Evolutionary conservation across 2,113 vertebrate genomes (phyloP).

Genomic region (Sarotherodon lohbergeri): DNA sequence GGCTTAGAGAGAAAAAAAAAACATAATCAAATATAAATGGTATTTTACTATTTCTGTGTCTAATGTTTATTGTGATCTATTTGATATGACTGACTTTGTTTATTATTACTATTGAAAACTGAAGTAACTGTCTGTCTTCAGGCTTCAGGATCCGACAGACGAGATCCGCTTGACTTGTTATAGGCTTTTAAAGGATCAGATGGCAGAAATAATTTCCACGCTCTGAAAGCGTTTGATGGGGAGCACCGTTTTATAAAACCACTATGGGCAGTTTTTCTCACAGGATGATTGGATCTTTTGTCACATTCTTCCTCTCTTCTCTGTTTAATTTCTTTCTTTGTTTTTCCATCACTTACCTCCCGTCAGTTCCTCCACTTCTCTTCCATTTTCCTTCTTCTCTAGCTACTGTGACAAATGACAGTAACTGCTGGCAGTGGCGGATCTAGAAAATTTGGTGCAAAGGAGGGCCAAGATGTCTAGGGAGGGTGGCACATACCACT

Average conservation of each 20-base stretch:
- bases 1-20: background rate
- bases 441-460: background rate
- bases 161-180: background rate
- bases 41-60: background rate
- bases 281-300: background rate
- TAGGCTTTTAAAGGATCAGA: background rate
- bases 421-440: background rate
- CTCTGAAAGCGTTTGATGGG: background rate
- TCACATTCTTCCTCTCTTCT: background rate
- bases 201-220: background rate
- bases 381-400: background rate
- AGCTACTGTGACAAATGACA: background rate
- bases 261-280: background rate
- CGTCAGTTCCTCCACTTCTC: background rate
- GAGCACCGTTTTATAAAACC: background rate
- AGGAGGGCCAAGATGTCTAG: background rate
- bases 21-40: rapidly evolving
- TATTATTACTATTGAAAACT: background rate
- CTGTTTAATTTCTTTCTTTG: background rate
- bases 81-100: background rate
- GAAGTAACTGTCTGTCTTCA: background rate
- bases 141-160: background rate
- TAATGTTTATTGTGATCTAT: background rate
- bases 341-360: background rate
- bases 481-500: background rate